Base-by-base conservation (phyloP, 2,888 invertebrate genomes). In the Idaea aversata region DNA sequence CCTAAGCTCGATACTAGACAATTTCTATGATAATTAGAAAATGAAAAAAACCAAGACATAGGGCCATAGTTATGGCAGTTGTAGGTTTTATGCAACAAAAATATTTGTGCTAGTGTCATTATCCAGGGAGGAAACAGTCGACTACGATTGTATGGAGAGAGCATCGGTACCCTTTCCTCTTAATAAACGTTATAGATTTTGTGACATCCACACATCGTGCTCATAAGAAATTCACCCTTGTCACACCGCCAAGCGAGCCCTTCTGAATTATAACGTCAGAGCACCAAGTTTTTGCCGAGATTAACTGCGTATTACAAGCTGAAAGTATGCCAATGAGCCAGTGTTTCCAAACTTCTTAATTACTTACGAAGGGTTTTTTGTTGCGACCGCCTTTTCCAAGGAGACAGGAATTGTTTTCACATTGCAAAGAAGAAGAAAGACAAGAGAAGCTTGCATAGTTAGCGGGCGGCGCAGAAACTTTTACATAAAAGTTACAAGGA, bases 251-350 rank as follows among this genome's bases (percentile, higher is more conserved):
- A 77, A 81, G 83, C 82, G 83, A 82, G 80, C 79, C 76, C 76
- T 77, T 75, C 83, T 89, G 88, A 90, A 88, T 90, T 88, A 90
- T 87, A 88, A 87, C 88, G 84, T 87, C 83, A 80, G 78, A 81
- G 81, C 77, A 81, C 81, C 81, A 87, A 90, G 83, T 88, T 90
- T 88, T 89, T 81, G 83, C 82, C 75, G 83, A 88, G 88, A 89
- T 88, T 89, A 89, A 87, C 87, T 87, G 86, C 86, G 87, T 88
- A 86, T 87, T 88, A 90, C 87, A 88, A 86, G 86, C 82, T 76
- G 78, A 86, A 90, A 90, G 88, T 88, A 87, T 88, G 86, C 85
- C 88, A 86, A 88, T 89, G 88, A 88, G 85, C 83, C 78, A 80
- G 83, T 85, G 84, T 85, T 87, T 79, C 77, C 80, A 81, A 88